Conservation (phyloP, 1,140 invertebrate species). For the Saccostrea glomerata region DNA sequence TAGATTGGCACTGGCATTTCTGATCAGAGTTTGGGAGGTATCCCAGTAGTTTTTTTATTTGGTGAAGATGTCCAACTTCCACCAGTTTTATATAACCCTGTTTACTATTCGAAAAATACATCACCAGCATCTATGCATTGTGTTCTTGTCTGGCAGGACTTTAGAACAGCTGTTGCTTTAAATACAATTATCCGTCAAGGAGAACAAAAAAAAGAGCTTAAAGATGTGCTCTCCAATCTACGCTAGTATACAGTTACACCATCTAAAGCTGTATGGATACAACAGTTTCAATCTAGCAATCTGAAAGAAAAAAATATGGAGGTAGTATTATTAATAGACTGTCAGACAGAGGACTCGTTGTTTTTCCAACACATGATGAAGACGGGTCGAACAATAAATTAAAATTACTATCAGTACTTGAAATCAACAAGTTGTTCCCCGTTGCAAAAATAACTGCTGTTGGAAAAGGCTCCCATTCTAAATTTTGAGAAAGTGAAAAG, state of each 20-base stretch:
- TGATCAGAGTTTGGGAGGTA: constrained; percentile 38
- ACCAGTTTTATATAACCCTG: constrained; percentile 55
- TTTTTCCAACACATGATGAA: constrained; percentile 48
- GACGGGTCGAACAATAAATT: constrained; percentile 43
- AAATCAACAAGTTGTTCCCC: constrained; percentile 45
- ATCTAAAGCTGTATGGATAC: constrained; percentile 48
- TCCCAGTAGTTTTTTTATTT: constrained; percentile 61
- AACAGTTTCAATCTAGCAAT: constrained; percentile 55
- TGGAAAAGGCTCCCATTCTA: constrained; percentile 50
- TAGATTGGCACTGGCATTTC: constrained; percentile 15
- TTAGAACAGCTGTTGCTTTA: constrained; percentile 48
- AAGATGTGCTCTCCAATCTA: constrained; percentile 43
- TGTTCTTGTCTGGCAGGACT: constrained; percentile 48
- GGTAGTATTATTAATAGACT: neutral
- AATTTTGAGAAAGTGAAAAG: neutral
- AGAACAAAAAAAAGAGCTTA: constrained; percentile 44
- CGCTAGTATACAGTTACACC: constrained; percentile 37
- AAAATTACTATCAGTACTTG: constrained; percentile 46
- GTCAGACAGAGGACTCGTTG: constrained; percentile 30
- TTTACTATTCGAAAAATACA: constrained; percentile 43
- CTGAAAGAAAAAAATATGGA: constrained; percentile 39
- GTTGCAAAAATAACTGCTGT: constrained; percentile 46
- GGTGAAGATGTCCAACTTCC: constrained; percentile 61
- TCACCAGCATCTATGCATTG: constrained; percentile 54
- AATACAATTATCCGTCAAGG: too few species aligned